Evolutionary conservation across 2,888 invertebrate species (phyloP).

Genomic region (Drosophila ochracea): DNA sequence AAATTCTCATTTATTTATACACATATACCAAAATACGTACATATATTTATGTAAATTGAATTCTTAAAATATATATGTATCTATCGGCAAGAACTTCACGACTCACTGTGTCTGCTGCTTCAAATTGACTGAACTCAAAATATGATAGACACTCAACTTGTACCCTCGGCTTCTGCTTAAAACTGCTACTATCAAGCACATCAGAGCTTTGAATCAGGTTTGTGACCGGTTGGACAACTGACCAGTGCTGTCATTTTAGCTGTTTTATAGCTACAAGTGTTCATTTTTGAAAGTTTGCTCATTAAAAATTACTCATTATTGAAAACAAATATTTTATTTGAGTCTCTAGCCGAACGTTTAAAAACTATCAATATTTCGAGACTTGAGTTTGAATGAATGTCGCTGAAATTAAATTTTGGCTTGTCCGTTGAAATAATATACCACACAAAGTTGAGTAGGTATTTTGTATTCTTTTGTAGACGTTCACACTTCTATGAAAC

Average conservation of each 20-base stretch:
- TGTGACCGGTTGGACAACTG: background rate
- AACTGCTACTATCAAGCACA: slow-evolving; percentile 25
- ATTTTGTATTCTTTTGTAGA: background rate
- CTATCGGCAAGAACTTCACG: slow-evolving; percentile 3
- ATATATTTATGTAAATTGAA: slow-evolving; percentile 1
- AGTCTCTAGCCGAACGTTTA: background rate
- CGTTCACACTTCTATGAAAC: background rate
- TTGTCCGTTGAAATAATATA: background rate
- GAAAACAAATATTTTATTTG: background rate
- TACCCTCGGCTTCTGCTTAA: slow-evolving; percentile 23
- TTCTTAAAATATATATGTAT: slow-evolving; percentile 7
- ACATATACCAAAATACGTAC: background rate
- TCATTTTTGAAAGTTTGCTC: background rate
- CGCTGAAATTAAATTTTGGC: background rate
- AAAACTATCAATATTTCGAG: background rate
- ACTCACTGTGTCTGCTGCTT: slow-evolving; percentile 16
- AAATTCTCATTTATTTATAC: background rate
- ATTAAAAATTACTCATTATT: background rate
- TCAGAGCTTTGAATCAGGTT: slow-evolving; percentile 42
- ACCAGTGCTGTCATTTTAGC: background rate
- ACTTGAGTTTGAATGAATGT: background rate
- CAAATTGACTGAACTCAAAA: slow-evolving; percentile 36
- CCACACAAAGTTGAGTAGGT: too few relatives aligned
- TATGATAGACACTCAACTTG: slow-evolving; percentile 28
- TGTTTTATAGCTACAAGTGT: background rate